Conservation (phyloP, 1,140 invertebrate species). For the Sipha flava region DNA sequence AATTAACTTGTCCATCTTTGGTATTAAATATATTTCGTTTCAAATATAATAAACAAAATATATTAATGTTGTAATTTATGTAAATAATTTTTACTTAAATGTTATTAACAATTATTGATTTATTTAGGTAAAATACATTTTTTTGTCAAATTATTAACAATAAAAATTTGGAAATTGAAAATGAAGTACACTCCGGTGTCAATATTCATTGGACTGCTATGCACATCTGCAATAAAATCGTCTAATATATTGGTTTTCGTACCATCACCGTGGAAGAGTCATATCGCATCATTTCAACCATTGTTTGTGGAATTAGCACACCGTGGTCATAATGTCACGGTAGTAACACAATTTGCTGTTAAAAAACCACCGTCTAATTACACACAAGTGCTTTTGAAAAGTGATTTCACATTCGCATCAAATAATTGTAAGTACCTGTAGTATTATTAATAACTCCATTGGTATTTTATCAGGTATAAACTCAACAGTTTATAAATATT, state of each 20-base stretch:
- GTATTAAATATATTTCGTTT: too few species aligned
- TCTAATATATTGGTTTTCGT: conserved; percentile 41
- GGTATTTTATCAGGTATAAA: too few species aligned
- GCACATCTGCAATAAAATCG: neutral
- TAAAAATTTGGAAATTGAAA: neutral
- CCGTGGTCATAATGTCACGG: conserved; percentile 41
- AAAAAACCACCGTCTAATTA: neutral
- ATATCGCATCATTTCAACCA: conserved; percentile 42
- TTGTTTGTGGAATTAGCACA: conserved; percentile 40
- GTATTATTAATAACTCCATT: neutral
- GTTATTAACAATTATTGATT: too few species aligned
- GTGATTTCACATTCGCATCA: neutral
- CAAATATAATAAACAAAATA: too few species aligned
- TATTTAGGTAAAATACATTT: too few species aligned
- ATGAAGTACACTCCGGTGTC: neutral
- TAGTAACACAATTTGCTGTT: conserved; percentile 35
- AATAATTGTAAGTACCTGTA: too few species aligned
- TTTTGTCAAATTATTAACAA: too few species aligned
- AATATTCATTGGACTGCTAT: neutral
- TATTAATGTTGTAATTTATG: too few species aligned
- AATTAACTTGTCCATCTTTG: too few species aligned
- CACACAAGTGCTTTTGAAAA: neutral
- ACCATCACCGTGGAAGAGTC: conserved; percentile 40
- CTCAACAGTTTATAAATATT: too few species aligned
- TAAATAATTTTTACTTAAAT: too few species aligned